Evolutionary conservation across 2,113 vertebrate species (phyloP).

Genomic region (Chloebia gouldiae): DNA sequence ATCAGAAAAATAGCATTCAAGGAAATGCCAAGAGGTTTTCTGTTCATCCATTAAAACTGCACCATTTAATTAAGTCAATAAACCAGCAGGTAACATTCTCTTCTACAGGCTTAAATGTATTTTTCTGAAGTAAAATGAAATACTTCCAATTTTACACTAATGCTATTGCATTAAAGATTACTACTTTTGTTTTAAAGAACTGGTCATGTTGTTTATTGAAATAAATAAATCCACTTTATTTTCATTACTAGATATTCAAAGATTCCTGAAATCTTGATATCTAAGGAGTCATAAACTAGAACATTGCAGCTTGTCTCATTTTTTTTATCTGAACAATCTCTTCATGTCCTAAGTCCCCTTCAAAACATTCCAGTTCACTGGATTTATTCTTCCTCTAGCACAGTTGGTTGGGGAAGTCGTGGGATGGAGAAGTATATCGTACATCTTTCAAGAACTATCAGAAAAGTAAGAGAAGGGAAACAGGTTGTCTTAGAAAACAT

Average conservation of each 20-base stretch:
- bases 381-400: background rate
- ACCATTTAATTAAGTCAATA: background rate
- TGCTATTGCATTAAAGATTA: background rate
- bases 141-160: background rate
- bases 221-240: background rate
- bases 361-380: background rate
- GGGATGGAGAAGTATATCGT: too few species aligned
- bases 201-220: background rate
- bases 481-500: background rate
- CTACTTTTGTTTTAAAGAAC: background rate
- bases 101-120: background rate
- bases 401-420: fast-evolving
- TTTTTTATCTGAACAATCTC: background rate
- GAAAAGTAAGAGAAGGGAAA: background rate
- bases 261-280: background rate
- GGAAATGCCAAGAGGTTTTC: background rate
- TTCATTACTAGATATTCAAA: background rate
- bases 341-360: background rate
- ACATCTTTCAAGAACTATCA: background rate
- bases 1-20: background rate
- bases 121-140: background rate
- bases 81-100: background rate
- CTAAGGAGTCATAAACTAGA: background rate
- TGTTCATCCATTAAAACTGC: background rate
- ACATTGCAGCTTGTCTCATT: background rate